These are phyloP conservation scores for Leptogaster cylindrica DNA, from an alignment of 2,888 invertebrate genomes.

Conservation along the genomic window DNA sequence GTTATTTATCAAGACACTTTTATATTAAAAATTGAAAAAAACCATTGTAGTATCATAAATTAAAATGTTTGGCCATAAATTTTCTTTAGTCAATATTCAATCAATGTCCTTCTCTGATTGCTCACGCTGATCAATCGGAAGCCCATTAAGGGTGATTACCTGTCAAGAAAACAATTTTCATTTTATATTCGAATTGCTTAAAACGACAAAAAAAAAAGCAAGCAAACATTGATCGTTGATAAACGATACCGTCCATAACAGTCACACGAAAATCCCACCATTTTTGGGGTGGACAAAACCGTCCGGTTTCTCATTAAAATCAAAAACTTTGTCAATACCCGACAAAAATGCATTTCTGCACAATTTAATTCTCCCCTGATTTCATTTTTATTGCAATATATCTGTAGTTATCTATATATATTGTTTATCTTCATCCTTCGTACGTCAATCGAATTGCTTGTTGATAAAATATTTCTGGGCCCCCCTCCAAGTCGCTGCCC, in stretches of 20 bases:
- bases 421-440: neutral
- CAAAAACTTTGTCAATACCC: slow-evolving; percentile 34
- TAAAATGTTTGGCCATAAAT: slow-evolving; percentile 3
- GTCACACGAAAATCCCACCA: slow-evolving; percentile 18
- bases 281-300: slow-evolving; percentile 20
- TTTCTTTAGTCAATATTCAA: neutral
- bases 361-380: slow-evolving; percentile 27
- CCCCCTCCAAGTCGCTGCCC: neutral
- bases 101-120: neutral
- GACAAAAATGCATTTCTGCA: slow-evolving; percentile 31
- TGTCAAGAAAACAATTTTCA: slow-evolving; percentile 26
- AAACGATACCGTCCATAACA: slow-evolving; percentile 20
- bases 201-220: neutral
- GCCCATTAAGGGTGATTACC: slow-evolving; percentile 30
- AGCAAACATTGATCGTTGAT: neutral
- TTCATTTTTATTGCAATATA: neutral
- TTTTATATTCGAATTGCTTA: slow-evolving; percentile 7
- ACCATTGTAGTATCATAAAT: neutral
- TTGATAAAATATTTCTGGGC: slow-evolving; percentile 28
- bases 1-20: neutral
- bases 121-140: neutral
- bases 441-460: neutral
- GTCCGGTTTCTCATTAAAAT: slow-evolving; percentile 38
- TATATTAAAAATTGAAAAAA: too few species aligned
- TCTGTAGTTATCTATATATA: neutral